Evolutionary conservation across 2,888 invertebrate genomes (phyloP), one percentile per base, ranked within the genome.

Genomic region (Melanargia galathea): DNA sequence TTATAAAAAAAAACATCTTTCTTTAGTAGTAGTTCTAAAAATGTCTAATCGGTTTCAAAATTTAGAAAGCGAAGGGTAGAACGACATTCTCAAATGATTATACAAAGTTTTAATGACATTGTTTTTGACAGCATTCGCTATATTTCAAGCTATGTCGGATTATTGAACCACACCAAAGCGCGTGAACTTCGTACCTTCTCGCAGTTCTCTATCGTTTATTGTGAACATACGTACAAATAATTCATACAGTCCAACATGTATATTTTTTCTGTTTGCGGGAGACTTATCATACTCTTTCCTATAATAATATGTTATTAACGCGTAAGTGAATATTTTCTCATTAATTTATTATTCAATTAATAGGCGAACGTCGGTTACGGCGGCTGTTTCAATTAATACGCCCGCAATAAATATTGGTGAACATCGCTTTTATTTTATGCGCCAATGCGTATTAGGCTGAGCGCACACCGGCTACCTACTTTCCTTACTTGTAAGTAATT

Each of bases 351-450:
- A 76, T 75, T 74, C 71, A 72, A 75, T 77, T 77, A 74, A 67
- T 38, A 65, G 52, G 51, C 57, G 62, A 67, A 68, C 60, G 65
- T 60, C 64, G 69, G 64, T 70, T 72, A 66, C 70, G 72, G 73
- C 70, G 72, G 73, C 75, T 71, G 75, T 77, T 80, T 78, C 76
- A 81, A 83, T 83, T 83, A 80, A 80, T 79, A 73, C 76, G 52
- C 62, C 49, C 60, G 74, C 73, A 75, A 81, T 82, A 82, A 83
- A 80, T 79, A 63, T 57, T 56, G 33, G 38, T 55, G 56, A 46
- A 57, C 57, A 57, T 45, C 45, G 45, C 5, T 59, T 49, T 59
- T 52, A 51, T 62, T 65, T 65, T 59, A 62, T 59, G 65, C 65
- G 51, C 54, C 65, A 62, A 45, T 62, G 62, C 24, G 16, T 52